Evolutionary conservation across 2,888 invertebrate species (phyloP).

Genomic region (Meghimatium bilineatum): DNA sequence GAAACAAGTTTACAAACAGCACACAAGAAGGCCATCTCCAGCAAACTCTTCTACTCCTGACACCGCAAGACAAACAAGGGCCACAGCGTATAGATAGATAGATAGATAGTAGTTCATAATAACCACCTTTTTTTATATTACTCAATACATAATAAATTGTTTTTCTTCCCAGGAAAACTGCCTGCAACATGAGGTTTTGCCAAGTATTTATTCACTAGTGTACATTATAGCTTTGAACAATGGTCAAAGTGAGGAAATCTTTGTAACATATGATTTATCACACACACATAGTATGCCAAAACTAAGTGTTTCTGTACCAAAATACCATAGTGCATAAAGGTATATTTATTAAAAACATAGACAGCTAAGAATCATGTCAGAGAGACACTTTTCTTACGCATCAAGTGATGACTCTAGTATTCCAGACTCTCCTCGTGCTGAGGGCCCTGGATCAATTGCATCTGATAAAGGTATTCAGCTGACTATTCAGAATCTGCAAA

Average conservation of each 20-base stretch:
- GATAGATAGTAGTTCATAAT: neutral
- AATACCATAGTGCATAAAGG: neutral
- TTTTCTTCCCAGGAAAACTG: no score
- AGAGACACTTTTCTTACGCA: conserved; percentile 26
- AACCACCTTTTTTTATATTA: neutral
- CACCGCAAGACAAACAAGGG: no score
- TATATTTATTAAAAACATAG: neutral
- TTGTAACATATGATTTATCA: no score
- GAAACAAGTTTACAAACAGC: no score
- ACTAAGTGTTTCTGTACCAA: neutral
- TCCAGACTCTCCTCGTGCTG: conserved; percentile 25
- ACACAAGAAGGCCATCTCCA: no score
- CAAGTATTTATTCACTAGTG: no score
- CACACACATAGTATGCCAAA: neutral
- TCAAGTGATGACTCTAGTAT: conserved; percentile 40
- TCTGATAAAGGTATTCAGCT: conserved; percentile 48
- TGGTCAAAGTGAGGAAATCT: no score
- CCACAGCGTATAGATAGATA: no score
- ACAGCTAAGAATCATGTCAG: conserved; percentile 29
- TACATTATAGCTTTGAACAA: no score
- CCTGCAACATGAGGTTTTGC: no score
- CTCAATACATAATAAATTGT: no score
- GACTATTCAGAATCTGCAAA: conserved; percentile 52
- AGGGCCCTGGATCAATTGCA: neutral
- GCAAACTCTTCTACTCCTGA: no score